Percentiles rank a stretch among this genome's conserved stretches.
Conservation (phyloP, 92 coral and sea anemone genomes). For the Anthopleura xanthogrammica region DNA sequence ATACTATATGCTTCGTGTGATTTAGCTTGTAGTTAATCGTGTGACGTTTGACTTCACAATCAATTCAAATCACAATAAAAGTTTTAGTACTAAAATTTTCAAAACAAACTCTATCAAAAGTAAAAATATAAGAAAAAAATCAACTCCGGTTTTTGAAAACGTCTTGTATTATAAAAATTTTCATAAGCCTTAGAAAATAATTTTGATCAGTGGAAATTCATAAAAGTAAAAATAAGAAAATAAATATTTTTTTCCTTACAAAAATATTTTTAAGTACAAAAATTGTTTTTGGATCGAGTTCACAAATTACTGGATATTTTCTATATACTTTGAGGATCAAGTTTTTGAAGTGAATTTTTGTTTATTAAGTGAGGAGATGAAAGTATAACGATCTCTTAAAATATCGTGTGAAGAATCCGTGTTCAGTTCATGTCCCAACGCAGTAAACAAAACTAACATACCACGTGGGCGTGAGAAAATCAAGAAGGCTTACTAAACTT, state of each 20-base stretch:
- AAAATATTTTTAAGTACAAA: neutral
- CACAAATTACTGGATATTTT: neutral
- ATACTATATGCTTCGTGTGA: neutral
- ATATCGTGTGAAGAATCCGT: neutral
- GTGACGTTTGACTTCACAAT: neutral
- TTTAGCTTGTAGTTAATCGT: neutral
- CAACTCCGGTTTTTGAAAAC: neutral
- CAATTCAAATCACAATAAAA: neutral
- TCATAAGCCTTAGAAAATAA: neutral
- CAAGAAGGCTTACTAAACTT: constrained; percentile 3
- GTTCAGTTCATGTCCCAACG: neutral
- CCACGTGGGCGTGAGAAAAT: constrained; percentile 40
- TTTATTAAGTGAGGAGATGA: neutral
- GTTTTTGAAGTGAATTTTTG: neutral
- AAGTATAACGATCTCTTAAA: neutral
- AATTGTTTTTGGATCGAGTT: neutral
- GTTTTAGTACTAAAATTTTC: no score
- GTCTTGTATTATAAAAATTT: neutral
- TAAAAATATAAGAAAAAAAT: no score
- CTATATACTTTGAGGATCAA: neutral
- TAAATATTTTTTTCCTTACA: neutral
- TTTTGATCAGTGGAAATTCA: no score
- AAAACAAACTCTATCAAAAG: no score
- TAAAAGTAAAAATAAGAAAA: no score
- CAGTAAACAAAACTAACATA: neutral